Base-by-base conservation (phyloP, 1,140 invertebrate genomes). In the Nasonia vitripennis region DNA sequence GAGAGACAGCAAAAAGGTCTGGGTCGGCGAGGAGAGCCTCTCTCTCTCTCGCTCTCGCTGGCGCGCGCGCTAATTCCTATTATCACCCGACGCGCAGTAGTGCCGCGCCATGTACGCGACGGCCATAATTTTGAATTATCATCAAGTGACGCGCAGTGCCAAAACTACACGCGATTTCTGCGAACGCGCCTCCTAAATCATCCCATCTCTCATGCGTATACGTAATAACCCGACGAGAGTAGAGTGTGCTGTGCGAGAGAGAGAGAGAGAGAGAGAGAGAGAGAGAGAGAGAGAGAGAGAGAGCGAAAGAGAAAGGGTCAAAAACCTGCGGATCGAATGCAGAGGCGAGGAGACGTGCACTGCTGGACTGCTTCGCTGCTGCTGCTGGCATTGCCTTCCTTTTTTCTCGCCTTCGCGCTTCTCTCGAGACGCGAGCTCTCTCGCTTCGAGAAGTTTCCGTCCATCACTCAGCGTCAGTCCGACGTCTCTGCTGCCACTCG, bases 401-500 rank as follows among this genome's bases (percentile, higher is more conserved):
- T 48, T 78, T 78, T 86, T 45, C 14, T 77, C 20, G 2, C 62
- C 48, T 80, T 71, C 78, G 14, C 70, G 34, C 48, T 73, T 10
- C 67, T 45, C 41, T 9, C 37, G 68, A 71, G 45, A 82, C 10
- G 48, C 41, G 14, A 48, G 81, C 87, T 23, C 23, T 37, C 78
- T 51, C 84, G 70, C 68, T 81, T 88, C 87, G 86, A 87, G 87
- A 87, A 89, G 88, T 89, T 90, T 88, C 88, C 88, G 90, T 90
- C 90, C 90, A 92, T 92, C 91, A 90, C 89, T 92, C 90, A 92
- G 87, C 89, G 91, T 92, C 91, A 87, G 85, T 88, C 87, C 41
- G 62, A 81, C 84, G 71, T 85, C 51, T 75, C 37, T 23, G 77
- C 70, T 80, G 75, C 83, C 83, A 51, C 62, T 62, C 41, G 34